These are phyloP conservation scores for Anser cygnoides DNA, from an alignment of 2,113 vertebrate species.

Conservation along the genomic window DNA sequence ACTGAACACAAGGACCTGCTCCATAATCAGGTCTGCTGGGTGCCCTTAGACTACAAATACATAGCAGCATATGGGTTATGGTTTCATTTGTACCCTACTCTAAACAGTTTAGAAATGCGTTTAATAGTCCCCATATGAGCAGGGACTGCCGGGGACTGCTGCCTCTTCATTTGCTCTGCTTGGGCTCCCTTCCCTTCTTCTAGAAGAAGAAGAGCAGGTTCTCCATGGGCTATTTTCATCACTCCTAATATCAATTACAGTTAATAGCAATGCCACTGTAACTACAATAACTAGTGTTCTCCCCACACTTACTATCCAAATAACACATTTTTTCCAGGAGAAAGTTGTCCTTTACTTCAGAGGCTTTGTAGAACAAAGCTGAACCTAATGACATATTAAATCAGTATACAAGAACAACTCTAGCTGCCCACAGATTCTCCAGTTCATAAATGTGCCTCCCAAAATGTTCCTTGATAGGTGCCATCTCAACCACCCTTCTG, in stretches of 20 bases:
- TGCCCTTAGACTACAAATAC: background rate
- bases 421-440: background rate
- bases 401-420: background rate
- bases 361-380: background rate
- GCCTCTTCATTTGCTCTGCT: background rate
- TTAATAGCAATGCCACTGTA: background rate
- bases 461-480: background rate
- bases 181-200: background rate
- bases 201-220: background rate
- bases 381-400: background rate
- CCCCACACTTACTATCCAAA: background rate
- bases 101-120: background rate
- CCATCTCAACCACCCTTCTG: background rate
- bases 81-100: background rate
- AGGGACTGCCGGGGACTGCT: background rate
- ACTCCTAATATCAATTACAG: background rate
- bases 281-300: background rate
- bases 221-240: background rate
- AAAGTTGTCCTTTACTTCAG: background rate
- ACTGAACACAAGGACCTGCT: background rate
- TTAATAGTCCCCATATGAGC: background rate
- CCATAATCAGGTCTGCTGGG: background rate
- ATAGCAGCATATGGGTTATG: background rate
- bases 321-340: background rate
- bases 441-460: background rate